Percentiles rank a stretch among this genome's conserved stretches.
phyloP scores from a whole-genome alignment of 1,140 invertebrate species.

The Nylanderia fulva region DNA sequence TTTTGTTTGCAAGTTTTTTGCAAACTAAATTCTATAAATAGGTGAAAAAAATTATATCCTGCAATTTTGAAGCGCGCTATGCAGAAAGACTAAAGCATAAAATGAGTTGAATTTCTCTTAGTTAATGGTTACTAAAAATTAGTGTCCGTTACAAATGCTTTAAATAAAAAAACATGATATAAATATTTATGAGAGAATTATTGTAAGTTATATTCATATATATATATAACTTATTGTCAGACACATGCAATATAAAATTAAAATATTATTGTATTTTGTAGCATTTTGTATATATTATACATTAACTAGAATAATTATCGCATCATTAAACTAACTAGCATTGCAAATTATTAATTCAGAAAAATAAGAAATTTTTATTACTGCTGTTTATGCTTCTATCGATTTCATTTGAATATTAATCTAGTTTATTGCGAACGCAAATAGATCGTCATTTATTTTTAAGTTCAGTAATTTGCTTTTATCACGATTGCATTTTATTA shows the following conservation, averaged over 20 bases:
- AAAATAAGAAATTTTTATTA: background rate
- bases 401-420: constrained; percentile 1
- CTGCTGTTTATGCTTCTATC: background rate
- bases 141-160: background rate
- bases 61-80: background rate
- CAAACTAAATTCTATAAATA: background rate
- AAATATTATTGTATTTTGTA: background rate
- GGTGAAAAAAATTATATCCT: background rate
- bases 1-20: too few species aligned
- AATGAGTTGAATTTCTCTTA: background rate
- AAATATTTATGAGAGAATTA: background rate
- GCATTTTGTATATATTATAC: background rate
- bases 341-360: background rate
- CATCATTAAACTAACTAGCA: background rate
- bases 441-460: background rate
- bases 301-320: background rate
- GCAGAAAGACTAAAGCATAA: background rate
- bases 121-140: background rate
- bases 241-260: too few species aligned
- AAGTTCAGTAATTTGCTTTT: background rate
- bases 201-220: constrained; percentile 9
- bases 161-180: background rate
- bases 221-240: background rate
- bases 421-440: background rate
- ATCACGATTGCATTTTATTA: background rate